Evolutionary conservation across 2,888 invertebrate species (phyloP).

Genomic region (Parasteatoda lunata): DNA sequence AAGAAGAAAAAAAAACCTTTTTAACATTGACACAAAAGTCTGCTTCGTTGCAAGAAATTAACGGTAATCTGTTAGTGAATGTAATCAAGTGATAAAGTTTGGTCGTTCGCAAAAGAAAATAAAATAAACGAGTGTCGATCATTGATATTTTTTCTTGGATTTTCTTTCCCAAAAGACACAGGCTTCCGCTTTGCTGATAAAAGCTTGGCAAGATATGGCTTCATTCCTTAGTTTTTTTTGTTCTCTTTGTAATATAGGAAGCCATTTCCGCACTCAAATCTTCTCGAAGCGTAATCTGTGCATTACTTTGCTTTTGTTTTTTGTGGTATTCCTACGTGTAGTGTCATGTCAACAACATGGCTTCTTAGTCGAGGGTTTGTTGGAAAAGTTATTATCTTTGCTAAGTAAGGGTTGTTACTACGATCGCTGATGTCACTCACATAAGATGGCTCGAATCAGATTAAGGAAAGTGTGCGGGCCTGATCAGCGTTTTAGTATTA

Average conservation of each 20-base stretch:
- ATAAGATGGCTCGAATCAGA: constrained; percentile 55
- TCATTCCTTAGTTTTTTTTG: constrained; percentile 3
- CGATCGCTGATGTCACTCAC: constrained; percentile 31
- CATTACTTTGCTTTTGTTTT: constrained; percentile 54
- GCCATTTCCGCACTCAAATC: constrained; percentile 56
- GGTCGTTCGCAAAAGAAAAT: no score
- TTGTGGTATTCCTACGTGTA: constrained; percentile 9
- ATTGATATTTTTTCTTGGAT: neutral
- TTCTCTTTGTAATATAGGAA: constrained; percentile 23
- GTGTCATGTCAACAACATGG: constrained; percentile 50
- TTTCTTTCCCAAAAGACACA: neutral
- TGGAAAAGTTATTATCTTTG: constrained; percentile 55
- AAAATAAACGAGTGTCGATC: neutral
- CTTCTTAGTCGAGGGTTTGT: constrained; percentile 33
- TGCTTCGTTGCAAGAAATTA: no score
- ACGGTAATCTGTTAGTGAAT: no score
- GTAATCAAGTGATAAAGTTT: no score
- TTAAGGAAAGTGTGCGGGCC: constrained; percentile 21
- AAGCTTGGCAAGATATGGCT: neutral
- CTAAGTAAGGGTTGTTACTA: constrained; percentile 45
- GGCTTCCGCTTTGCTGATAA: neutral
- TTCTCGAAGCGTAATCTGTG: constrained; percentile 41
- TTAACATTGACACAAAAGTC: no score
- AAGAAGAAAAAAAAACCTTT: no score
- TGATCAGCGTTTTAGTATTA: neutral